phyloP scores from a whole-genome alignment of 2,888 invertebrate genomes.

The Prosapia bicincta region DNA sequence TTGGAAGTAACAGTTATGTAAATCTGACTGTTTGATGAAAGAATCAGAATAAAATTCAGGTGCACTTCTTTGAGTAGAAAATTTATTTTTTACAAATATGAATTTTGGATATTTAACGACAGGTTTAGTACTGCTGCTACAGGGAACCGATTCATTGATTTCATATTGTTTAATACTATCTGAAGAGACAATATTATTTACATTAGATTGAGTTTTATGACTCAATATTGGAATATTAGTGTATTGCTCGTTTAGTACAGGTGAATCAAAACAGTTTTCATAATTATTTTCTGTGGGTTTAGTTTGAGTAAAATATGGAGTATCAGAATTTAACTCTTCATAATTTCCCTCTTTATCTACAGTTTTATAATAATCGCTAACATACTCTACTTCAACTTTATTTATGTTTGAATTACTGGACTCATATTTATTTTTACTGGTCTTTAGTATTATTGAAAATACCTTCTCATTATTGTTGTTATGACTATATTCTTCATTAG shows the following conservation, averaged over 20 bases:
- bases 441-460: too few relatives aligned
- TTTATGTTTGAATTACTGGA: too few relatives aligned
- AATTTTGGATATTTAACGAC: slow-evolving; percentile 8
- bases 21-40: neutral
- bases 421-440: too few relatives aligned
- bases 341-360: too few relatives aligned
- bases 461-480: neutral
- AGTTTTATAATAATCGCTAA: too few relatives aligned
- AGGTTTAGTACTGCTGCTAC: neutral
- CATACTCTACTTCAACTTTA: too few relatives aligned
- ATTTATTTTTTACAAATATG: slow-evolving; percentile 21
- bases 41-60: neutral
- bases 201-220: neutral
- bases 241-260: too few relatives aligned
- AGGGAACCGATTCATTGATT: neutral
- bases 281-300: neutral
- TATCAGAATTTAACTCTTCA: neutral
- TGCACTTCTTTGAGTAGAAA: neutral
- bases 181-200: neutral
- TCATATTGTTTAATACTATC: neutral
- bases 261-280: neutral
- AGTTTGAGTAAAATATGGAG: neutral
- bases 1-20: slow-evolving; percentile 5
- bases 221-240: neutral
- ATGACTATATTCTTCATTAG: too few relatives aligned